These are phyloP conservation scores for Shinisaurus crocodilurus DNA, from an alignment of 2,113 vertebrate species.

Conservation along the genomic window DNA sequence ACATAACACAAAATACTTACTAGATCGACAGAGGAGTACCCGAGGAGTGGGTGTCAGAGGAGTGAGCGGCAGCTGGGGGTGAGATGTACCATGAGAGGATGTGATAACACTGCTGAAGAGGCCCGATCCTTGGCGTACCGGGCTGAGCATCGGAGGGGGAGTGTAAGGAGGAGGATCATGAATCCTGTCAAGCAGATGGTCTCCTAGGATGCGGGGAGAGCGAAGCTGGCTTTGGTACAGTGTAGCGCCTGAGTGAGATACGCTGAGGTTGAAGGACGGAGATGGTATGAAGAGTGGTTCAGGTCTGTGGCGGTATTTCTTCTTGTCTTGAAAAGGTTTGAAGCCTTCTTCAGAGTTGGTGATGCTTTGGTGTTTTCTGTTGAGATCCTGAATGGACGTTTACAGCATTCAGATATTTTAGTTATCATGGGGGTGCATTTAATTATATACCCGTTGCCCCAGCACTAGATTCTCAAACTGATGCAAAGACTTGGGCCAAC, in stretches of 20 bases:
- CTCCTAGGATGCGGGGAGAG: constrained; percentile 78
- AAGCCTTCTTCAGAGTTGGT: constrained; percentile 74
- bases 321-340: constrained; percentile 78
- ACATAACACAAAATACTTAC: constrained; percentile 72
- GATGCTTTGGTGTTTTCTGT: constrained; percentile 68
- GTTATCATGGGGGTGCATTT: neutral
- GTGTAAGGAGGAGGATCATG: constrained; percentile 83
- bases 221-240: constrained; percentile 89
- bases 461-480: constrained; percentile 3
- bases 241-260: constrained; percentile 77
- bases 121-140: constrained; percentile 86
- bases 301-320: constrained; percentile 81
- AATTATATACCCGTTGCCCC: neutral
- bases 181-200: constrained; percentile 74
- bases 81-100: constrained; percentile 63
- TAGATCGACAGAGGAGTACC: constrained; percentile 80
- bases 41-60: constrained; percentile 79
- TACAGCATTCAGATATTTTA: constrained; percentile 2
- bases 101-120: constrained; percentile 85
- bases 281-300: constrained; percentile 89
- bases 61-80: constrained; percentile 79
- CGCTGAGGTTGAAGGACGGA: constrained; percentile 74
- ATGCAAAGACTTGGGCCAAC: neutral
- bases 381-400: constrained; percentile 73
- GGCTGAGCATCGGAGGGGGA: constrained; percentile 89